phyloP scores from a whole-genome alignment of 1,140 invertebrate genomes.

The Aphaenogaster floridana region DNA sequence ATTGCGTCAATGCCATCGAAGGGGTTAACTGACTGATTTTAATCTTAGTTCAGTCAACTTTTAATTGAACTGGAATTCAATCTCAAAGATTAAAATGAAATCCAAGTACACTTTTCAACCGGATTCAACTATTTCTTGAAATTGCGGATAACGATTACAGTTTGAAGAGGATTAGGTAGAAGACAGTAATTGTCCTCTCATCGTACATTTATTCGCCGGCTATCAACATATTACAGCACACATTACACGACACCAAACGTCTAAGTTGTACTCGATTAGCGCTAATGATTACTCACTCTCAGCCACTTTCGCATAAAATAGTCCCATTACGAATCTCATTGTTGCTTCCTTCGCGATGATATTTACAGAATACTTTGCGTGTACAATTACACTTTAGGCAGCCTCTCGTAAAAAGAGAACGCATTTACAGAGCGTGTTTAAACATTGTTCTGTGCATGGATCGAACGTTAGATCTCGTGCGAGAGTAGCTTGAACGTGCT shows the following conservation, averaged over 20 bases:
- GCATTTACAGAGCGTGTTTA: constrained; percentile 12
- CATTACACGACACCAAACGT: constrained; percentile 80
- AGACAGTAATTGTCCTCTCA: constrained; percentile 50
- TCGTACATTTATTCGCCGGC: constrained; percentile 77
- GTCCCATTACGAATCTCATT: constrained; percentile 60
- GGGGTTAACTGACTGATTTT: not conserved
- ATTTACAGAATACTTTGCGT: constrained; percentile 67
- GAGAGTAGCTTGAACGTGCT: constrained; percentile 44
- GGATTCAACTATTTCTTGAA: not conserved
- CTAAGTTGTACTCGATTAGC: constrained; percentile 76
- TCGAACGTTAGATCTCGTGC: constrained; percentile 24
- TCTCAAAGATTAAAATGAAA: constrained; percentile 2
- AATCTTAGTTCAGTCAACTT: not conserved
- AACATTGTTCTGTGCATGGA: constrained; percentile 47
- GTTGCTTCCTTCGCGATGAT: constrained; percentile 52
- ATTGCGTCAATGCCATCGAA: too few species aligned
- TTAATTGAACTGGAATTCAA: constrained; percentile 4
- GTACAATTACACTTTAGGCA: constrained; percentile 38
- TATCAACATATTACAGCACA: constrained; percentile 76
- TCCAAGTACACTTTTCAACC: not conserved
- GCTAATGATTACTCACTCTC: constrained; percentile 72
- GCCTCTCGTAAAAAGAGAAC: constrained; percentile 42
- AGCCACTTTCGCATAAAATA: constrained; percentile 73
- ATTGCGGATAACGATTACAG: not conserved
- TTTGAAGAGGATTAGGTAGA: not conserved